Percentiles rank a stretch among this genome's conserved stretches.
Conservation (phyloP, 2,113 vertebrate species). For the Sinocyclocheilus rhinocerous region DNA sequence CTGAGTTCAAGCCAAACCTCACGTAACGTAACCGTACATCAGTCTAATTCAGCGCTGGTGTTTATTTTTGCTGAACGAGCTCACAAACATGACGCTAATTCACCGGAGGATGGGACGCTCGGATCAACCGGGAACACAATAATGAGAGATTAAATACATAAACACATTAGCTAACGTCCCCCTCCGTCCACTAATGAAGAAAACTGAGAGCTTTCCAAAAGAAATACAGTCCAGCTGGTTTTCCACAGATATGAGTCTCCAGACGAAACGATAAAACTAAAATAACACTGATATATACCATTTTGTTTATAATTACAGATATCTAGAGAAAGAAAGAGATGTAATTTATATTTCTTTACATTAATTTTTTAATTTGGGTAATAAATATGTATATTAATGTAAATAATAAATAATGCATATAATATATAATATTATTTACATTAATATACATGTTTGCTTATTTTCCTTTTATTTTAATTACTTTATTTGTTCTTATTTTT, state of each 20-base stretch:
- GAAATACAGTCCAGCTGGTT: slow-evolving; percentile 65
- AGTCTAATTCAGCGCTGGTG: not conserved
- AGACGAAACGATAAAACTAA: slow-evolving; percentile 17
- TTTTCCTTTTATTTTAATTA: too few relatives aligned
- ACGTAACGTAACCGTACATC: not conserved
- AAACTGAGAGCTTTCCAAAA: slow-evolving; percentile 56
- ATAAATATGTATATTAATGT: not conserved
- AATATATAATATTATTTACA: too few relatives aligned
- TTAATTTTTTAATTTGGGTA: too few relatives aligned
- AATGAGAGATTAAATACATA: slow-evolving; percentile 68
- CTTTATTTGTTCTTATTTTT: too few relatives aligned
- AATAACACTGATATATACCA: too few relatives aligned
- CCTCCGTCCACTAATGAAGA: slow-evolving; percentile 44
- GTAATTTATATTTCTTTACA: too few relatives aligned
- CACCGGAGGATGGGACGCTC: not conserved
- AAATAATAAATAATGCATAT: too few relatives aligned
- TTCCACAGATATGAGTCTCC: slow-evolving; percentile 60
- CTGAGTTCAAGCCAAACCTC: slow-evolving; percentile 23
- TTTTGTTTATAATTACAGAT: too few relatives aligned
- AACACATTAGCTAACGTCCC: too few relatives aligned
- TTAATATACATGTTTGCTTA: too few relatives aligned
- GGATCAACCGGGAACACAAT: slow-evolving; percentile 40
- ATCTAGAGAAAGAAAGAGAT: too few relatives aligned
- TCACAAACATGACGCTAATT: slow-evolving; percentile 50
- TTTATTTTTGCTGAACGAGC: slow-evolving; percentile 61